Evolutionary conservation across 2,797 vertebrate genomes (phyloP).

Genomic region (Hyperoplus lanceolatus): DNA sequence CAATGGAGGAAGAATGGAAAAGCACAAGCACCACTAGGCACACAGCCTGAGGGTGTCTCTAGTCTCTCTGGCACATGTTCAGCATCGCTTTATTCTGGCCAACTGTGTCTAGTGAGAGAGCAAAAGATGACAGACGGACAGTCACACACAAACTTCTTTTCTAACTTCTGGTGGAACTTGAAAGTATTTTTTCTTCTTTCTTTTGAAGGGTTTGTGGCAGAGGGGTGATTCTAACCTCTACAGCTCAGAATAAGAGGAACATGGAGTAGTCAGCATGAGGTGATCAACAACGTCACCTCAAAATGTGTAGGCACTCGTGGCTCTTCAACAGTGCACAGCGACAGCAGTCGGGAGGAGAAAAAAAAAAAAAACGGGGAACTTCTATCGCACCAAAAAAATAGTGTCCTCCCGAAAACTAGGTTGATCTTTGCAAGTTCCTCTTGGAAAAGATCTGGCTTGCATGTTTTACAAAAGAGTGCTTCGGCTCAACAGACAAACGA

Average conservation of each 20-base stretch:
- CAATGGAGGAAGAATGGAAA: conserved; percentile 25
- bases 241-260: conserved; percentile 44
- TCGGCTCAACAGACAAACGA: conserved; percentile 45
- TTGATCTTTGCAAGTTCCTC: conserved; percentile 30
- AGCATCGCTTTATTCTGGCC: conserved; percentile 18
- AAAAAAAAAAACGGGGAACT: background rate
- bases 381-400: conserved; percentile 30
- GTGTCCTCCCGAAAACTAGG: conserved; percentile 44
- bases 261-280: conserved; percentile 63
- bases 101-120: conserved; percentile 41
- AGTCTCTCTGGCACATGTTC: conserved; percentile 54
- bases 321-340: conserved; percentile 77
- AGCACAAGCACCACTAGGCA: conserved; percentile 51
- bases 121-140: conserved; percentile 8
- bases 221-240: conserved; percentile 14
- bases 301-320: conserved; percentile 80
- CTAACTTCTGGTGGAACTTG: conserved; percentile 25
- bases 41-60: conserved; percentile 42
- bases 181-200: background rate
- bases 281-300: conserved; percentile 56
- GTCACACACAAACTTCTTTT: background rate
- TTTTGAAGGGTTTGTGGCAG: background rate
- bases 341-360: conserved; percentile 49
- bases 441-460: conserved; percentile 45
- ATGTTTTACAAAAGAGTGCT: conserved; percentile 45